Conservation (phyloP, 2,113 vertebrate genomes). For the Chrysemys picta region DNA sequence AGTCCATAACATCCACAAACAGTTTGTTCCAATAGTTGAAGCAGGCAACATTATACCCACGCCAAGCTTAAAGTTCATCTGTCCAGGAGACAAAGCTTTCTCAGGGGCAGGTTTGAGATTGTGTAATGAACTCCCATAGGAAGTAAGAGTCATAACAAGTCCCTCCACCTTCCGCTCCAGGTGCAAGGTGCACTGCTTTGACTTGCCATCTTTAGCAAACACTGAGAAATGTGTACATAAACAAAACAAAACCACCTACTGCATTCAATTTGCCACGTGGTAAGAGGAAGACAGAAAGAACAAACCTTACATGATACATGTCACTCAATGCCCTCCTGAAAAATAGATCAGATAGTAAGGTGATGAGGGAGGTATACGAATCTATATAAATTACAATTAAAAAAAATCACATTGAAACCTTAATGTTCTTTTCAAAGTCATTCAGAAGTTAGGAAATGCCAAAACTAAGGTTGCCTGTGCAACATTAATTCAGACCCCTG, state of each 20-base stretch:
- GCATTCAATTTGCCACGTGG: neutral
- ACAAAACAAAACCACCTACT: neutral
- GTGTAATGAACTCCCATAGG: neutral
- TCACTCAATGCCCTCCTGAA: neutral
- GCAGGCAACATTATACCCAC: no score
- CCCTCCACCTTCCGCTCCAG: neutral
- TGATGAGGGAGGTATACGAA: neutral
- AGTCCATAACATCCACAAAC: neutral
- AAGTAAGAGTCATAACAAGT: neutral
- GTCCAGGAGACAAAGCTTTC: neutral
- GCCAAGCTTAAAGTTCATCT: neutral
- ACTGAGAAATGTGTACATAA: neutral
- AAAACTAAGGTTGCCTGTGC: no score
- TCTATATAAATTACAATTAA: neutral
- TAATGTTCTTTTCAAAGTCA: neutral
- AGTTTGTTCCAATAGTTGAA: neutral
- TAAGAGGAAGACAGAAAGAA: neutral
- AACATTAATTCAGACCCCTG: neutral
- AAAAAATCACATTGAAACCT: neutral
- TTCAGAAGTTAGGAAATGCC: neutral
- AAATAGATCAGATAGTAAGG: neutral
- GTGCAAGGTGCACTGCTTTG: neutral
- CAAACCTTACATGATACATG: neutral
- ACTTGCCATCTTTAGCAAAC: neutral
- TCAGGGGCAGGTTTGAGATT: neutral